Base-by-base conservation (phyloP, 2,888 invertebrate species). In the Pachymerium ferrugineum region DNA sequence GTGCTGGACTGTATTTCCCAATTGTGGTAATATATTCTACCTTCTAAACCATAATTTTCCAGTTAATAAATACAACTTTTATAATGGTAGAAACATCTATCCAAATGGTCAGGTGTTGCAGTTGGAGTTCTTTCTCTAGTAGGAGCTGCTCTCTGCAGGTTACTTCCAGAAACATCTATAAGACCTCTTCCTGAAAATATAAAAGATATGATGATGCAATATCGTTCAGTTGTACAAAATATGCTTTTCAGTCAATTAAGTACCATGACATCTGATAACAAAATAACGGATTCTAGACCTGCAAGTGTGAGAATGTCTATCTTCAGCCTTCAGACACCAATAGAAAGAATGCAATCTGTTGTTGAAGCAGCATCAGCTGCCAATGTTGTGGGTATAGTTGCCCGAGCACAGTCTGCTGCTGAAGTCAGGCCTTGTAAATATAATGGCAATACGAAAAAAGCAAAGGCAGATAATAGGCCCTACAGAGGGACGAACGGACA, bases 131-230 rank as follows among this genome's bases (percentile, higher is more conserved):
- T 47, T 72, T 38, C 67, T 74, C 76, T 10, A 74, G 74, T 22
- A 47, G 75, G 71, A 68, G 76, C 12, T 73, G 75, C 30, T 30
- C 33, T 16, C 30, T 54, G 28, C 76, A 75, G 5, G 70, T 73
- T 8, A 25, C 70, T 42, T 71, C 76, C 69, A 76, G 74, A 10
- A 74, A 73, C 73, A 1, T 73, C 73, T 3, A 73, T 54, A 19
- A 25, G 73, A 29, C 73, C 73, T 30, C 31, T 73, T 10, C 73
- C 73, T 3, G 73, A 73, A 14, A 73, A 73, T 62, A 73, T 73
- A 54, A 73, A 73, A 62, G 73, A 73, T n/a, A 47, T 73, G 25
- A 54, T 73, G 73, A 22, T 31, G 29, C 73, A 73, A 31, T 73
- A 73, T 16, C 54, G 62, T 10, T 54, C 47, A 3, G 73, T 73